Evolutionary conservation across 2,888 invertebrate species (phyloP), one percentile per base, ranked within the genome.

Genomic region (Apomyelois bistriatella): DNA sequence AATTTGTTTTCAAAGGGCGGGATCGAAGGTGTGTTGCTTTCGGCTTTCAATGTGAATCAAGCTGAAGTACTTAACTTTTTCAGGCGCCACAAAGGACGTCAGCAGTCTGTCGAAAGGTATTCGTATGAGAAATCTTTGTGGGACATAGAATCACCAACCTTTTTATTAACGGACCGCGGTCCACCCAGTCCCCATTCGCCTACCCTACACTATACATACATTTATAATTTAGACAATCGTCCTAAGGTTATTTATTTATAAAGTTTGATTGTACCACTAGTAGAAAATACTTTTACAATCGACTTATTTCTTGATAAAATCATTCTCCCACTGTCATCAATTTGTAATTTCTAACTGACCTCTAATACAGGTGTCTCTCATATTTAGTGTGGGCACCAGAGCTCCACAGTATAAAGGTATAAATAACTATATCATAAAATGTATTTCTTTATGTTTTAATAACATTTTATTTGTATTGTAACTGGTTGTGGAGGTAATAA

Each of bases 211-310:
- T 22, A 22, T 22, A 65, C 59, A 58, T 70, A 80, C 68, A 81
- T 32, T 32, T 32, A 82, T 85, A 82, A 81, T 82, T 81, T 72
- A 85, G 69, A 66, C 68, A 70, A 66, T 67, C 63, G 65, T 54
- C 48, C 52, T 50, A 3, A 36, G 15, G n/a, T 8, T 8, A 28
- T 28, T 28, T n/a, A n/a, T n/a, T n/a, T n/a, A n/a, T n/a, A n/a
- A n/a, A n/a, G n/a, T n/a, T n/a, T n/a, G n/a, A n/a, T n/a, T n/a
- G n/a, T n/a, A n/a, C n/a, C n/a, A n/a, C n/a, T n/a, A n/a, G n/a
- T n/a, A 22, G 5, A 22, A 22, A 22, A 22, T 22, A 22, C 22
- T 22, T 22, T 22, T 5, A 22, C n/a, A n/a, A n/a, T n/a, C n/a
- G n/a, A n/a, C n/a, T 22, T 22, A 22, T 22, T 22, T 22, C 22